These are phyloP conservation scores for Dendropsophus ebraccatus DNA, from an alignment of 2,113 vertebrate species.

Conservation along the genomic window DNA sequence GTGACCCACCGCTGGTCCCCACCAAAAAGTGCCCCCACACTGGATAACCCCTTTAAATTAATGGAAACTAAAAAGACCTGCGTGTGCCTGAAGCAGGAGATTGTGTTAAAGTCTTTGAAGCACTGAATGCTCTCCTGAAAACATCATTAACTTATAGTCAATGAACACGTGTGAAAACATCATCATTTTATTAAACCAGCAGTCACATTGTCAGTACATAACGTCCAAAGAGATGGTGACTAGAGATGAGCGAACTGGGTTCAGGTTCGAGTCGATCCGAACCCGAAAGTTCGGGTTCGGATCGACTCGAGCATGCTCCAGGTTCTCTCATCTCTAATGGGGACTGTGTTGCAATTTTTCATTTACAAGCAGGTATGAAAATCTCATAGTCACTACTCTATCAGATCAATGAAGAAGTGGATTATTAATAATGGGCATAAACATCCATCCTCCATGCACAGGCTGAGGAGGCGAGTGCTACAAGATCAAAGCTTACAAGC, in stretches of 20 bases:
- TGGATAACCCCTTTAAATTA: no score
- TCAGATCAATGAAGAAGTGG: slow-evolving; percentile 2
- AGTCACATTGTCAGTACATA: slow-evolving; percentile 13
- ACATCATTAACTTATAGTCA: slow-evolving; percentile 42
- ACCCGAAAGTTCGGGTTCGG: no score
- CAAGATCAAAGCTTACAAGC: slow-evolving; percentile 8
- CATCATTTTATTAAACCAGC: slow-evolving; percentile 11
- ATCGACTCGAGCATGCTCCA: no score
- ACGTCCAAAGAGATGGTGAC: background rate
- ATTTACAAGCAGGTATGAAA: slow-evolving; percentile 8
- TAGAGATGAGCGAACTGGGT: no score
- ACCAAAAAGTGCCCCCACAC: no score
- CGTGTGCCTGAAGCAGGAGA: slow-evolving; percentile 1
- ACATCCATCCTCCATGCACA: slow-evolving; percentile 12
- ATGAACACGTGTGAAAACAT: slow-evolving; percentile 33
- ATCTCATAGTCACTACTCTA: background rate
- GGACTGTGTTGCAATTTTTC: background rate
- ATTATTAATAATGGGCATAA: background rate
- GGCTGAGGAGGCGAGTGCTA: background rate
- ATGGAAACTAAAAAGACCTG: slow-evolving; percentile 25
- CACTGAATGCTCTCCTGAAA: slow-evolving; percentile 5
- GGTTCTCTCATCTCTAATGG: no score
- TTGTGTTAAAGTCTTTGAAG: slow-evolving; percentile 29
- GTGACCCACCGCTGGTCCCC: no score
- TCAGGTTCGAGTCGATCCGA: no score